These are phyloP conservation scores for Lasioglossum calceatum DNA, from an alignment of 2,888 invertebrate genomes.

Conservation along the genomic window DNA sequence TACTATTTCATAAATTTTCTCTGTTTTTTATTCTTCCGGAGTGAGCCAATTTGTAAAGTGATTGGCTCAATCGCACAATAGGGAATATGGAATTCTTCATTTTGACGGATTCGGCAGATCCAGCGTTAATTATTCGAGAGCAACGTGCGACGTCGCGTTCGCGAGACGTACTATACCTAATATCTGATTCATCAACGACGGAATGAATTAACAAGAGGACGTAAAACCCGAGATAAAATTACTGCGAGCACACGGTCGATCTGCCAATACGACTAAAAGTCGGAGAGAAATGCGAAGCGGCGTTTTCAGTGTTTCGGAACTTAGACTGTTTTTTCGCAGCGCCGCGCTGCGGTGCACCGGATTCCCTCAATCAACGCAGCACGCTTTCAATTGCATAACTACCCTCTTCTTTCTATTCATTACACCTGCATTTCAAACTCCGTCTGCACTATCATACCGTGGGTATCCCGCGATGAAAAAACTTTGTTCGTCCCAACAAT, in stretches of 20 bases:
- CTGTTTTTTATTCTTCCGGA: background rate
- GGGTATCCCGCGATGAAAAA: background rate
- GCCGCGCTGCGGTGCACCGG: background rate
- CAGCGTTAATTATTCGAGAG: background rate
- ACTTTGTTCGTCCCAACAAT: background rate
- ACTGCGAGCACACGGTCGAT: background rate
- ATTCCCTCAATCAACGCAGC: constrained; percentile 11
- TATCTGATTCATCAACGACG: constrained; percentile 1
- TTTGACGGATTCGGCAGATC: background rate
- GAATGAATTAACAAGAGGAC: background rate
- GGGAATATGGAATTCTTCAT: background rate
- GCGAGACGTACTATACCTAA: background rate
- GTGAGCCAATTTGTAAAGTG: background rate
- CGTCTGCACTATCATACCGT: background rate
- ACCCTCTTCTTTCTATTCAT: background rate
- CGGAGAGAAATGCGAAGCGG: background rate
- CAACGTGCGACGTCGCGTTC: background rate
- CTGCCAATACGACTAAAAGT: background rate
- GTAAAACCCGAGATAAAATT: background rate
- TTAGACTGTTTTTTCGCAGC: background rate
- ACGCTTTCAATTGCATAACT: background rate
- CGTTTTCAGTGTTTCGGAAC: background rate
- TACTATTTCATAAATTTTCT: background rate
- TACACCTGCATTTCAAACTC: background rate
- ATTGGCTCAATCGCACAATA: background rate